These are phyloP conservation scores for Oncopeltus fasciatus DNA, from an alignment of 1,140 invertebrate species.

Conservation along the genomic window DNA sequence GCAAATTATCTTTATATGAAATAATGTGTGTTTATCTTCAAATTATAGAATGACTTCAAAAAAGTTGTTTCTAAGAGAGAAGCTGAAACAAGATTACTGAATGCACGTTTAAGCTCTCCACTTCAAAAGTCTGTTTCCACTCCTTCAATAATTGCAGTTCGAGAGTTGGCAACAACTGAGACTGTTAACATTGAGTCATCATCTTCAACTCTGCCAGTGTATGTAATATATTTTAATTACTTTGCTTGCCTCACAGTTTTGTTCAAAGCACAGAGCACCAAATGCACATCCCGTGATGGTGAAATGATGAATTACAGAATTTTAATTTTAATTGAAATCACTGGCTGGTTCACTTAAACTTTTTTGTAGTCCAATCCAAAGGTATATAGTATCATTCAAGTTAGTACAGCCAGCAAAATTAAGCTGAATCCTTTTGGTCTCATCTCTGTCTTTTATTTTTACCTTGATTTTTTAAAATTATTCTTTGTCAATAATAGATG, in stretches of 20 bases:
- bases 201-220: constrained; percentile 33
- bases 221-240: neutral
- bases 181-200: constrained; percentile 21
- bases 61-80: constrained; percentile 41
- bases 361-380: too few species aligned
- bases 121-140: constrained; percentile 83
- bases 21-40: constrained; percentile 10
- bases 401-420: too few species aligned
- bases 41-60: constrained; percentile 40
- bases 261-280: neutral
- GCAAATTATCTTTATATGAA: too few species aligned
- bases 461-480: too few species aligned
- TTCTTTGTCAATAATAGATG: too few species aligned
- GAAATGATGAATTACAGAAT: too few species aligned
- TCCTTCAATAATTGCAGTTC: constrained; percentile 64
- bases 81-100: constrained; percentile 44
- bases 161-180: constrained; percentile 33
- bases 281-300: too few species aligned
- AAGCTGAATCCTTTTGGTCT: too few species aligned
- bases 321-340: too few species aligned
- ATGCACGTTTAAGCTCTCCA: constrained; percentile 46
- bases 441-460: too few species aligned
- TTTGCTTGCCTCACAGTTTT: neutral
- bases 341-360: too few species aligned
- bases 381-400: too few species aligned